Conservation (phyloP, 2,113 vertebrate genomes). For the Phodopus roborovskii region DNA sequence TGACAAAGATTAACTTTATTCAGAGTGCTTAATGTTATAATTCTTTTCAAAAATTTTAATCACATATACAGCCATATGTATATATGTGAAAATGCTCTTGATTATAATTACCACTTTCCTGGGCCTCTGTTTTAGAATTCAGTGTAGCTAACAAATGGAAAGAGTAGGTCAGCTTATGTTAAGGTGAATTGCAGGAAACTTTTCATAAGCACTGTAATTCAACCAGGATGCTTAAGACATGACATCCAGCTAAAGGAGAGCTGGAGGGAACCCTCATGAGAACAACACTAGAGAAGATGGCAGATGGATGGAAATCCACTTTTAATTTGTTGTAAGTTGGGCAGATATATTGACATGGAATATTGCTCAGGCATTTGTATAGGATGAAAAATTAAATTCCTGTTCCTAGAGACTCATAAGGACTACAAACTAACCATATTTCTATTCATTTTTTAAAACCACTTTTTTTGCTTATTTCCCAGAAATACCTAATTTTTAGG, state of each 20-base stretch:
- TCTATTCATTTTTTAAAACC: background rate
- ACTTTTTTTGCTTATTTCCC: background rate
- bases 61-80: background rate
- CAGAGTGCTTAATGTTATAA: conserved; percentile 11
- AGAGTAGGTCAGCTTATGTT: background rate
- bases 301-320: background rate
- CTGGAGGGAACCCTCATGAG: background rate
- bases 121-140: background rate
- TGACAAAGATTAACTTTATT: conserved; percentile 23
- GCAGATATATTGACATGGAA: background rate
- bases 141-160: background rate
- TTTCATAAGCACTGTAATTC: background rate
- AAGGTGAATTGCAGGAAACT: background rate
- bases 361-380: background rate
- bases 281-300: background rate
- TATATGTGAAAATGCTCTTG: background rate
- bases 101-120: background rate
- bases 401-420: background rate
- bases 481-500: background rate
- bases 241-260: background rate
- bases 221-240: background rate
- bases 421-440: background rate
- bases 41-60: conserved; percentile 26
- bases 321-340: background rate
- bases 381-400: background rate